phyloP scores from a whole-genome alignment of 1,140 invertebrate species.

The Medauroidea extradentata region DNA sequence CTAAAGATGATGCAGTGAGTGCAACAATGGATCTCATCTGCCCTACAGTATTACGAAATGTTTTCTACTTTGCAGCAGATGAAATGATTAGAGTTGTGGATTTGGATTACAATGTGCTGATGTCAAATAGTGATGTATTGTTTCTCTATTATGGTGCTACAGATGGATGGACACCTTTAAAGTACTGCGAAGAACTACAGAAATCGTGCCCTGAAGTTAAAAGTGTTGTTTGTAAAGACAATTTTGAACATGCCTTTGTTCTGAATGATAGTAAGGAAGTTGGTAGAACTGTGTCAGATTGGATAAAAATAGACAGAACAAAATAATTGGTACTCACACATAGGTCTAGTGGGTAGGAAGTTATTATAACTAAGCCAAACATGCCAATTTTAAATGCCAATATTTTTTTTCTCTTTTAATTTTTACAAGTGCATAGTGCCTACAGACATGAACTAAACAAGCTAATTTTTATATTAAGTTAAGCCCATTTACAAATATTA shows the following conservation, averaged over 20 bases:
- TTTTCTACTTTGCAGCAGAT: conserved; percentile 56
- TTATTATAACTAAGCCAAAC: too few relatives aligned
- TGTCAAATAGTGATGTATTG: conserved; percentile 52
- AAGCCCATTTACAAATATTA: too few relatives aligned
- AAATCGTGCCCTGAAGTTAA: conserved; percentile 55
- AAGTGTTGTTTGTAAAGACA: conserved; percentile 57
- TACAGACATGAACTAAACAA: too few relatives aligned
- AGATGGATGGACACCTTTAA: conserved; percentile 70
- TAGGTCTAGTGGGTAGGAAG: too few relatives aligned
- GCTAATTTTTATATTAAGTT: too few relatives aligned
- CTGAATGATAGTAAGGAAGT: conserved; percentile 56
- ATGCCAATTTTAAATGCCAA: too few relatives aligned
- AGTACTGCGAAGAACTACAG: conserved; percentile 59
- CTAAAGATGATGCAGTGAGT: conserved; percentile 38
- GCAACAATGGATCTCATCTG: conserved; percentile 50
- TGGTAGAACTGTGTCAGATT: conserved; percentile 53
- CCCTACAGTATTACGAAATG: conserved; percentile 47
- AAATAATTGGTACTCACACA: too few relatives aligned
- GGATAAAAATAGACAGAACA: conserved; percentile 39
- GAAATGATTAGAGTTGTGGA: conserved; percentile 58
- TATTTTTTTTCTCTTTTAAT: too few relatives aligned
- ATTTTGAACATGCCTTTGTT: conserved; percentile 72
- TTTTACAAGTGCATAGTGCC: too few relatives aligned
- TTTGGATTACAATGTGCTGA: conserved; percentile 48
- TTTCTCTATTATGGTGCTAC: conserved; percentile 70